Percentiles rank a stretch among this genome's conserved stretches.
phyloP scores from a whole-genome alignment of 2,888 invertebrate genomes.

The Nowickia ferox region DNA sequence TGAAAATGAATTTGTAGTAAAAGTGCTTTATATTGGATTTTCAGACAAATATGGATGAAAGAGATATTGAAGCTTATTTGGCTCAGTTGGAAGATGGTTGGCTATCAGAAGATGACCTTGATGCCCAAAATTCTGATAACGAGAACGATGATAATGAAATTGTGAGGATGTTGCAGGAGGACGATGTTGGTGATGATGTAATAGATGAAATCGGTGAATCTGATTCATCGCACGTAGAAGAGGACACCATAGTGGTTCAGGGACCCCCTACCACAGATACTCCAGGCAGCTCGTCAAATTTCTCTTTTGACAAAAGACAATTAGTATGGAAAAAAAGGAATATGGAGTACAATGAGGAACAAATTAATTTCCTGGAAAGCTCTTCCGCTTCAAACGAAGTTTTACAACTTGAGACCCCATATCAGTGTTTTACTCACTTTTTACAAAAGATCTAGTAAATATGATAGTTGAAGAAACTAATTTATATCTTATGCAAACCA shows the following conservation, averaged over 20 bases:
- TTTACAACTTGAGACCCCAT: conserved; percentile 39
- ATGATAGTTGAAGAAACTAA: conserved; percentile 35
- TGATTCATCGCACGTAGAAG: neutral
- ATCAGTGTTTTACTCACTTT: conserved; percentile 43
- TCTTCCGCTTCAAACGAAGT: conserved; percentile 18
- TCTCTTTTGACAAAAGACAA: conserved; percentile 46
- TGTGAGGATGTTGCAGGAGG: conserved; percentile 10
- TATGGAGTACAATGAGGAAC: conserved; percentile 20
- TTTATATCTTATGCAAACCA: conserved; percentile 39
- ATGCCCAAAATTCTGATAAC: neutral
- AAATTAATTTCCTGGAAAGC: conserved; percentile 25
- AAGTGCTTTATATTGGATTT: neutral
- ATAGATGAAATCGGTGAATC: neutral
- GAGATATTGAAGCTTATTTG: neutral
- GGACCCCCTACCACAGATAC: neutral
- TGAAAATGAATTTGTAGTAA: conserved; percentile 20
- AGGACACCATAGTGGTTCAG: too few species aligned
- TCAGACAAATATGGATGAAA: conserved; percentile 38
- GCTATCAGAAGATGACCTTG: too few species aligned
- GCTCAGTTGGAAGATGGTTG: too few species aligned
- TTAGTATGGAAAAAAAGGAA: conserved; percentile 49
- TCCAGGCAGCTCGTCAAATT: neutral
- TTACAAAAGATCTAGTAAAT: conserved; percentile 22
- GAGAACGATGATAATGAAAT: conserved; percentile 19
- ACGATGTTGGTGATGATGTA: conserved; percentile 2